A percentile compares a stretch with the other conserved stretches of the same genome.
phyloP scores from a whole-genome alignment of 2,113 vertebrate species.

The Neoarius graeffei region DNA sequence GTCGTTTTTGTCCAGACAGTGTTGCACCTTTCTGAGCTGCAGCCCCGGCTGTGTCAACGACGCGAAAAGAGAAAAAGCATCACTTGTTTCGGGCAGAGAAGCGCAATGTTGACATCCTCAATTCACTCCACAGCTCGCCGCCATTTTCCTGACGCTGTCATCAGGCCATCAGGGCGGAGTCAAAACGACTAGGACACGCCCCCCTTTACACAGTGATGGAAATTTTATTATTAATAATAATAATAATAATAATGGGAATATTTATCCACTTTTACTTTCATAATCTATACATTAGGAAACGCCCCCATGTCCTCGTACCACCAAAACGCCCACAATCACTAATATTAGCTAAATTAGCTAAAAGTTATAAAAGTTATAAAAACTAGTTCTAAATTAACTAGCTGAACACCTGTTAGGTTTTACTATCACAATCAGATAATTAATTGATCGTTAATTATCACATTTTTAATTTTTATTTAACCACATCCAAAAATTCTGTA shows the following conservation, averaged over 20 bases:
- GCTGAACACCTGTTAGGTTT: neutral
- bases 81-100: conserved; percentile 54
- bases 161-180: conserved; percentile 57
- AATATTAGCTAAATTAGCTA: neutral
- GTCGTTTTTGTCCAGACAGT: neutral
- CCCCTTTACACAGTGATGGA: neutral
- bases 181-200: conserved; percentile 34
- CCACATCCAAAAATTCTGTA: neutral
- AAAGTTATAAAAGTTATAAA: neutral
- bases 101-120: conserved; percentile 71
- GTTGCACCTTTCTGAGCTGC: neutral
- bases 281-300: neutral
- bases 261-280: neutral
- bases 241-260: neutral
- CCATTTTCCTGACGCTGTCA: conserved; percentile 77
- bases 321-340: neutral
- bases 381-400: neutral
- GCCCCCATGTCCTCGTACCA: neutral
- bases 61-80: conserved; percentile 31
- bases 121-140: conserved; percentile 70
- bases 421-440: neutral
- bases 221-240: neutral
- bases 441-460: neutral
- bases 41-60: conserved; percentile 12
- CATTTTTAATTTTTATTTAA: neutral